A percentile compares a stretch with the other conserved stretches of the same genome.
Conservation (phyloP, 2,113 vertebrate genomes). For the Dipodomys spectabilis region DNA sequence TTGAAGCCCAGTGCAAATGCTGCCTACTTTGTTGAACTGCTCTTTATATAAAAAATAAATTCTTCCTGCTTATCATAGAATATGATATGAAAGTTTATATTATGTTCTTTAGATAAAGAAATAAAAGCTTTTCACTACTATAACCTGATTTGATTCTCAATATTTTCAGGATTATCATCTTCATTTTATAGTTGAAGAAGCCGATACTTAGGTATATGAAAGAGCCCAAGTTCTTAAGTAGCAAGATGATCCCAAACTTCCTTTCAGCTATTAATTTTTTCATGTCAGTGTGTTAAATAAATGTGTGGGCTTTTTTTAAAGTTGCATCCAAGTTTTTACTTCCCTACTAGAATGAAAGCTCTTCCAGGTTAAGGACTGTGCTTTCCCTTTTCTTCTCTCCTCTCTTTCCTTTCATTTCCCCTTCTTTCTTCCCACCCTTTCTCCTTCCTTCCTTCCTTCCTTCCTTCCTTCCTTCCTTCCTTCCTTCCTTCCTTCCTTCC, state of each 20-base stretch:
- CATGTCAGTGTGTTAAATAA: background rate
- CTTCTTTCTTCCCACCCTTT: no score
- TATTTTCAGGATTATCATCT: background rate
- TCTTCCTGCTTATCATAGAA: background rate
- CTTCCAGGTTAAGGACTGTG: background rate
- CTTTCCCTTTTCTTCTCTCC: no score
- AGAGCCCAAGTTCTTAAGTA: conserved; percentile 23
- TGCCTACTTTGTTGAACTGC: conserved; percentile 17
- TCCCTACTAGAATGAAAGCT: background rate
- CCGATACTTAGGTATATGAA: background rate
- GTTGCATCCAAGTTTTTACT: background rate
- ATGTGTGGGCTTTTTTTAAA: background rate
- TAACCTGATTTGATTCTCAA: background rate
- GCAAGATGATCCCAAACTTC: background rate
- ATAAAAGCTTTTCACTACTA: background rate
- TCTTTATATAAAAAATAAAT: conserved; percentile 10
- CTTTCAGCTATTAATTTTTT: background rate
- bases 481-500: no score
- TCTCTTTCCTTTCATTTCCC: no score
- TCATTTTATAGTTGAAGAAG: conserved; percentile 42
- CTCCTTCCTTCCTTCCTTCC: no score
- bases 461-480: no score
- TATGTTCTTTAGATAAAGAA: conserved; percentile 22
- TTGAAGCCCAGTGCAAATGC: conserved; percentile 9
- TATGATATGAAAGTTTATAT: background rate